phyloP scores from a whole-genome alignment of 1,140 invertebrate species.

The Dreissena polymorpha region DNA sequence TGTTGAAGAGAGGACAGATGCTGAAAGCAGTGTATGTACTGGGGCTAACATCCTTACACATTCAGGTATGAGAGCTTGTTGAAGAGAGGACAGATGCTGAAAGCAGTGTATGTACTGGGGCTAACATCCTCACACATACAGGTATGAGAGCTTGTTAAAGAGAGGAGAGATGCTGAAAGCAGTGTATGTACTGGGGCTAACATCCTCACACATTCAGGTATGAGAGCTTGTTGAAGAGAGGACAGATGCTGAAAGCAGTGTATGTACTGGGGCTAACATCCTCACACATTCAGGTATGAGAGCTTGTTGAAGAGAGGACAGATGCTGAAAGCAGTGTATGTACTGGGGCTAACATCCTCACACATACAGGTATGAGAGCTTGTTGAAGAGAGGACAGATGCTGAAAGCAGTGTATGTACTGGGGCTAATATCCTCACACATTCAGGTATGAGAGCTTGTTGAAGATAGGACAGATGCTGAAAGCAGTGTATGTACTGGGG shows the following conservation, averaged over 20 bases:
- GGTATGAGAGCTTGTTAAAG: slow-evolving; percentile 72
- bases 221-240: slow-evolving; percentile 70
- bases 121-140: too few relatives aligned
- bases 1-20: slow-evolving; percentile 69
- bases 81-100: slow-evolving; percentile 68
- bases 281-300: slow-evolving; percentile 73
- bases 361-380: slow-evolving; percentile 71
- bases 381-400: slow-evolving; percentile 69
- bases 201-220: too few relatives aligned
- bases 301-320: slow-evolving; percentile 69
- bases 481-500: not conserved
- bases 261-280: too few relatives aligned
- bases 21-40: slow-evolving; percentile 47
- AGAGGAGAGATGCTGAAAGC: slow-evolving; percentile 65
- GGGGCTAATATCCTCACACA: too few relatives aligned
- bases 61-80: slow-evolving; percentile 73
- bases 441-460: slow-evolving; percentile 73
- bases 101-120: not conserved
- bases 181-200: too few relatives aligned
- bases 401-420: slow-evolving; percentile 47
- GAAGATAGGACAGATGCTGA: slow-evolving; percentile 68
- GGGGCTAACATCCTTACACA: too few relatives aligned
- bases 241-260: slow-evolving; percentile 62
- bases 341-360: too few relatives aligned
- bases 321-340: slow-evolving; percentile 57